phyloP scores from a whole-genome alignment of 1,140 invertebrate species.

The Lineus longissimus region DNA sequence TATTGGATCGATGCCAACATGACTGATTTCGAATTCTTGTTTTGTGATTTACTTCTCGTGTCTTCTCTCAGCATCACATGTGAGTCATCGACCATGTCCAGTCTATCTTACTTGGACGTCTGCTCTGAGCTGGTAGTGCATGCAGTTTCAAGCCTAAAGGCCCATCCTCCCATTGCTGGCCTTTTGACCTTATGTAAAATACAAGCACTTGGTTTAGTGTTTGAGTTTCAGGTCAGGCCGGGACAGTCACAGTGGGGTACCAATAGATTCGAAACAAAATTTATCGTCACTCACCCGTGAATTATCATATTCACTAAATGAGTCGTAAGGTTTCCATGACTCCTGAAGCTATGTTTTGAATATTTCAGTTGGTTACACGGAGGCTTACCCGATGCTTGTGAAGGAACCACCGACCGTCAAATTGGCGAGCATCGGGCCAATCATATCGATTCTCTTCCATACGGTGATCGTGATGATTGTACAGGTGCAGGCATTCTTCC shows the following conservation, averaged over 20 bases:
- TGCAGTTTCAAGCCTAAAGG: not conserved
- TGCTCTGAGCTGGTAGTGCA: too few relatives aligned
- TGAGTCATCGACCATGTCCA: too few relatives aligned
- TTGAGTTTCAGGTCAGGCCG: not conserved
- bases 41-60: constrained; percentile 62
- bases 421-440: constrained; percentile 56
- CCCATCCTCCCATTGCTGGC: not conserved
- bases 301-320: too few relatives aligned
- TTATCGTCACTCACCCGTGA: not conserved
- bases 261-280: too few relatives aligned
- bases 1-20: constrained; percentile 63
- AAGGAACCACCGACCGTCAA: constrained; percentile 65
- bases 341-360: not conserved
- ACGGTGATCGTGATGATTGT: constrained; percentile 21
- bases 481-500: constrained; percentile 56
- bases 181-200: too few relatives aligned
- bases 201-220: not conserved
- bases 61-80: constrained; percentile 59
- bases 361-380: constrained; percentile 57
- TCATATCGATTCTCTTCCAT: constrained; percentile 63
- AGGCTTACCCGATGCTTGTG: constrained; percentile 63
- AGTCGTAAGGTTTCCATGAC: too few relatives aligned
- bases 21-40: constrained; percentile 62
- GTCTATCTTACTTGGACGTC: too few relatives aligned
- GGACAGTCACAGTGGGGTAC: not conserved